A percentile compares a stretch with the other conserved stretches of the same genome.
Evolutionary conservation across 2,113 vertebrate genomes (phyloP).

Genomic region (Mastomys coucha): DNA sequence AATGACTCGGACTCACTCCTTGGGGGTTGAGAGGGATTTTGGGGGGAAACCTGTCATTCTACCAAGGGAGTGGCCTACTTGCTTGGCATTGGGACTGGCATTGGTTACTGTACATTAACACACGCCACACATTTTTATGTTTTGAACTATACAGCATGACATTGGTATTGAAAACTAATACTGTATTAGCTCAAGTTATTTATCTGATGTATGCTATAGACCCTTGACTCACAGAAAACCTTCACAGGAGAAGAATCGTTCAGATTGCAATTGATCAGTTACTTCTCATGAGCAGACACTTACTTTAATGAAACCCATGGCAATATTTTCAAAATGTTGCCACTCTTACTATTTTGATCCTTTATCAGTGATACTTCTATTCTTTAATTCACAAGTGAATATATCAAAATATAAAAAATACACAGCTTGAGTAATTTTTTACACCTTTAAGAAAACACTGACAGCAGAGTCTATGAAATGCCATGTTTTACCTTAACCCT

Average conservation of each 20-base stretch:
- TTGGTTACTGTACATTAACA: neutral
- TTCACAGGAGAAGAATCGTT: constrained; percentile 23
- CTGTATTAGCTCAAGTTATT: constrained; percentile 21
- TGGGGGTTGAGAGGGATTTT: neutral
- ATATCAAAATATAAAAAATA: constrained; percentile 68
- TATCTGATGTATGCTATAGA: constrained; percentile 28
- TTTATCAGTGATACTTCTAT: constrained; percentile 40
- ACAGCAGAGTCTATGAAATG: constrained; percentile 66
- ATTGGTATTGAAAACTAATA: constrained; percentile 21
- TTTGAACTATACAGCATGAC: neutral
- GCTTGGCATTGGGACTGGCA: neutral
- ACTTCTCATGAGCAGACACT: constrained; percentile 54
- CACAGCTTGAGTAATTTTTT: constrained; percentile 4
- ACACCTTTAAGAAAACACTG: constrained; percentile 65
- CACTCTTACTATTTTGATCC: constrained; percentile 30
- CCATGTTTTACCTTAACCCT: constrained; percentile 64
- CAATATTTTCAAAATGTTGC: constrained; percentile 59
- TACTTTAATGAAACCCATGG: constrained; percentile 50
- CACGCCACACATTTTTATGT: neutral
- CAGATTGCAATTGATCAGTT: constrained; percentile 26
- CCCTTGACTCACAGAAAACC: constrained; percentile 26
- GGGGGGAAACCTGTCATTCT: neutral
- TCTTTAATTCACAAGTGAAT: constrained; percentile 28
- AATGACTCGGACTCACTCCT: neutral
- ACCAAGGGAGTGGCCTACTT: neutral